Evolutionary conservation across 2,888 invertebrate genomes (phyloP).

Genomic region (Gerris lacustris): DNA sequence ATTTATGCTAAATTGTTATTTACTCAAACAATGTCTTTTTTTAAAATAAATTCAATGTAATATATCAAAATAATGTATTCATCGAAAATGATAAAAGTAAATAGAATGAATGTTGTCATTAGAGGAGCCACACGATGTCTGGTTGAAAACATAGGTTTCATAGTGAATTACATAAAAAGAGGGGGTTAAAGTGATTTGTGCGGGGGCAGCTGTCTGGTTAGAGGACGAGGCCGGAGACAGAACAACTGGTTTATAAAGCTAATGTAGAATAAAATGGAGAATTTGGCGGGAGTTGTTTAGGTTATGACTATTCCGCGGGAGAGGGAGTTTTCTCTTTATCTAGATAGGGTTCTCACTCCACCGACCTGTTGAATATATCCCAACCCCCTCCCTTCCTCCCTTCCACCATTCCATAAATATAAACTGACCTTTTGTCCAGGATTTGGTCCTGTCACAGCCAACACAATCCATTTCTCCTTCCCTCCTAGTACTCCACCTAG

Average conservation of each 20-base stretch:
- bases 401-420: slow-evolving; percentile 1
- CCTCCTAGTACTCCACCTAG: too few species aligned
- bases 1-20: too few species aligned
- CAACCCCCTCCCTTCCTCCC: neutral
- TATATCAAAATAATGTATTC: too few species aligned
- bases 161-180: too few species aligned
- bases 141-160: too few species aligned
- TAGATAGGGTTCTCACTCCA: neutral
- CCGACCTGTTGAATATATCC: neutral
- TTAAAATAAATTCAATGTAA: too few species aligned
- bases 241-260: too few species aligned
- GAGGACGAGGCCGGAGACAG: too few species aligned
- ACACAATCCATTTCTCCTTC: neutral
- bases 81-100: neutral
- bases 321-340: neutral
- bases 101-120: neutral
- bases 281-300: slow-evolving; percentile 1
- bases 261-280: neutral
- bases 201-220: too few species aligned
- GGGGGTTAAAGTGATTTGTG: too few species aligned
- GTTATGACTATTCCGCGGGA: neutral
- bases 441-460: neutral
- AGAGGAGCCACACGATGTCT: neutral
- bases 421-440: slow-evolving; percentile 3
- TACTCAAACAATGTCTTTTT: too few species aligned